Evolutionary conservation across 2,888 invertebrate genomes (phyloP).

Genomic region (Exocentrus adspersus): DNA sequence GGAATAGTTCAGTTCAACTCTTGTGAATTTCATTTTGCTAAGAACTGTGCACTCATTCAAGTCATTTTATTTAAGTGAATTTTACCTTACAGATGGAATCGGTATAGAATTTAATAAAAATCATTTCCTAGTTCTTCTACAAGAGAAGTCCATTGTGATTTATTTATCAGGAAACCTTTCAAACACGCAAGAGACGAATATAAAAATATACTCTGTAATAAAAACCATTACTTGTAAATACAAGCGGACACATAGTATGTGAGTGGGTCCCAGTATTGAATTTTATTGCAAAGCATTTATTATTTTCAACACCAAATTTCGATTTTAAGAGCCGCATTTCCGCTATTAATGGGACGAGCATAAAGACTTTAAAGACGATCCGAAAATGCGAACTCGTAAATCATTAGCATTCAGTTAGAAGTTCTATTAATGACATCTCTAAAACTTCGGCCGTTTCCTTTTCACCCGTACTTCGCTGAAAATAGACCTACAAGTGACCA

Average conservation of each 20-base stretch:
- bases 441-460: background rate
- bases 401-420: background rate
- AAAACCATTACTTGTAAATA: too few species aligned
- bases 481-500: slow-evolving; percentile 6
- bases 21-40: background rate
- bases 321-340: background rate
- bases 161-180: background rate
- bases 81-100: background rate
- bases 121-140: too few species aligned
- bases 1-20: background rate
- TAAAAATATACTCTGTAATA: too few species aligned
- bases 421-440: background rate
- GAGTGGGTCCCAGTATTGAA: too few species aligned
- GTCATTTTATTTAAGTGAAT: background rate
- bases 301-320: too few species aligned
- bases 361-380: background rate
- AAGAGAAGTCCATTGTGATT: too few species aligned
- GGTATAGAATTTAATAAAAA: background rate
- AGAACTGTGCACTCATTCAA: too few species aligned
- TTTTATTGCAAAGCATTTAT: too few species aligned
- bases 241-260: too few species aligned
- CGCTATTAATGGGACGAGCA: background rate
- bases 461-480: background rate
- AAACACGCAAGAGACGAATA: too few species aligned
- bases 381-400: background rate